Evolutionary conservation across 2,113 vertebrate genomes (phyloP).

Genomic region (Copsychus sechellarum): DNA sequence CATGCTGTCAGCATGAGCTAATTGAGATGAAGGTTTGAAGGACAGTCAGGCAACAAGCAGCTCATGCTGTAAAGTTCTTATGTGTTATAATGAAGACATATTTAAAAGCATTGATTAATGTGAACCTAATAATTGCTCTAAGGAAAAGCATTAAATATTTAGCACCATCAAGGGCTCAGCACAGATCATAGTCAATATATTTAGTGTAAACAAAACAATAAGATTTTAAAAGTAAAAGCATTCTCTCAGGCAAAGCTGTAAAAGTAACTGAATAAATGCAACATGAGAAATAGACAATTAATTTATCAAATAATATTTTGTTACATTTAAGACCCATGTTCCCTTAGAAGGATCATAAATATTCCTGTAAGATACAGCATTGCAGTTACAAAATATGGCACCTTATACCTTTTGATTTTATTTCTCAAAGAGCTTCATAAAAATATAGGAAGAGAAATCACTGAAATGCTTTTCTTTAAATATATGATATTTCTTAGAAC

Average conservation of each 20-base stretch:
- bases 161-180: not conserved
- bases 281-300: not conserved
- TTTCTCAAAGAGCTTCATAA: not conserved
- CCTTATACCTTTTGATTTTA: not conserved
- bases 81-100: not conserved
- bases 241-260: not conserved
- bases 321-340: not conserved
- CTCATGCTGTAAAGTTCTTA: not conserved
- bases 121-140: not conserved
- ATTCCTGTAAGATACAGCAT: not conserved
- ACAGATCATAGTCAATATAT: not conserved
- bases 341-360: not conserved
- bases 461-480: not conserved
- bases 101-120: constrained; percentile 4
- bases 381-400: not conserved
- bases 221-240: not conserved
- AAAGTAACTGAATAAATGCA: not conserved
- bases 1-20: not conserved
- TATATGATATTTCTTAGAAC: not conserved
- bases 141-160: not conserved
- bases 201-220: constrained; percentile 6
- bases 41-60: not conserved
- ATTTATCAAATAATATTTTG: not conserved
- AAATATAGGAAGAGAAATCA: not conserved
- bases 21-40: not conserved